These are phyloP conservation scores for Urophycis tenuis DNA, from an alignment of 2,797 vertebrate species.

Conservation along the genomic window DNA sequence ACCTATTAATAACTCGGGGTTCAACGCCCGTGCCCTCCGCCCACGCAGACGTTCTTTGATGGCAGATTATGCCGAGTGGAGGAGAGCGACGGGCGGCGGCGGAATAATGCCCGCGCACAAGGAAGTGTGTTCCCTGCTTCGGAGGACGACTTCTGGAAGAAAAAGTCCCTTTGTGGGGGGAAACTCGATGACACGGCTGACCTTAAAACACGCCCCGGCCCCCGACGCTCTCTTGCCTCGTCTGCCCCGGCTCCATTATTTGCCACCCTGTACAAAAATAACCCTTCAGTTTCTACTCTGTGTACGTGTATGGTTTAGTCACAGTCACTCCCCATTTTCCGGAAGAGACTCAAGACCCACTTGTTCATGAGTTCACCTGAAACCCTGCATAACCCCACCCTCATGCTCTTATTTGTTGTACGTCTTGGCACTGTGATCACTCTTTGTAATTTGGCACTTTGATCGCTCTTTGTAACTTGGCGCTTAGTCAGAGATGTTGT, in stretches of 20 bases:
- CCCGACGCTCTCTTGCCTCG: neutral
- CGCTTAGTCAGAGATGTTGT: no score
- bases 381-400: no score
- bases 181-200: neutral
- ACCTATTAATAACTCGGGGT: conserved; percentile 1
- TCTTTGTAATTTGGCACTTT: no score
- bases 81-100: neutral
- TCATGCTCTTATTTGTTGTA: no score
- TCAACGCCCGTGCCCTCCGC: neutral
- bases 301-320: no score
- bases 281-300: no score
- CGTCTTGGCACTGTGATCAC: no score
- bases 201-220: neutral
- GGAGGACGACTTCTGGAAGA: neutral
- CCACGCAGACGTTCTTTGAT: neutral
- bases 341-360: no score
- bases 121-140: neutral
- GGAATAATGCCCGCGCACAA: neutral
- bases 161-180: neutral
- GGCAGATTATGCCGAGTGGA: neutral
- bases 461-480: no score
- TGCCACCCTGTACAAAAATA: neutral
- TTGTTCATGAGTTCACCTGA: no score
- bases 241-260: neutral
- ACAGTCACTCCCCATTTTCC: no score